These are phyloP conservation scores for Gadus chalcogrammus DNA, from an alignment of 2,113 vertebrate species.

Conservation along the genomic window DNA sequence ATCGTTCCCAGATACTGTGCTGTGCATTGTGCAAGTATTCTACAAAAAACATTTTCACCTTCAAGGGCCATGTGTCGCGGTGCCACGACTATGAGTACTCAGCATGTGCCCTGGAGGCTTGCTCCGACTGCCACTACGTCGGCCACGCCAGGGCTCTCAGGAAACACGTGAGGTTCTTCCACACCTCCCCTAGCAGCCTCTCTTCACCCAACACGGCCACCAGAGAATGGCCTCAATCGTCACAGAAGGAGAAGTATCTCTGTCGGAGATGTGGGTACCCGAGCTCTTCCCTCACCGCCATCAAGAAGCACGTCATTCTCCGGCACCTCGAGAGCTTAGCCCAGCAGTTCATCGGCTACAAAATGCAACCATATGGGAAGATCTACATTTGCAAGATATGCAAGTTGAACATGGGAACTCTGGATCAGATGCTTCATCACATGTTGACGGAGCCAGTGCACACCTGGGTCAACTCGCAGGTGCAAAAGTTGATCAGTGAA, in stretches of 20 bases:
- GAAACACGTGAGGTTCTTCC: slow-evolving; percentile 69
- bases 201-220: slow-evolving; percentile 14
- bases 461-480: slow-evolving; percentile 81
- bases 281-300: slow-evolving; percentile 58
- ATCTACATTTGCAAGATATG: slow-evolving; percentile 91
- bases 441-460: slow-evolving; percentile 85
- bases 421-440: slow-evolving; percentile 90
- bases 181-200: slow-evolving; percentile 16
- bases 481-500: slow-evolving; percentile 82
- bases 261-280: slow-evolving; percentile 66
- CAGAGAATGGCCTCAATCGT: slow-evolving; percentile 21
- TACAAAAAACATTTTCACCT: slow-evolving; percentile 65
- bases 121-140: slow-evolving; percentile 64
- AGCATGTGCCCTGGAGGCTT: slow-evolving; percentile 51
- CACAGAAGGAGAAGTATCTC: slow-evolving; percentile 57
- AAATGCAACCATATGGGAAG: slow-evolving; percentile 43
- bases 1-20: slow-evolving; percentile 67
- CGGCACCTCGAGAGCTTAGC: slow-evolving; percentile 63
- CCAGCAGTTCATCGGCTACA: slow-evolving; percentile 65
- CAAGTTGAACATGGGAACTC: slow-evolving; percentile 74
- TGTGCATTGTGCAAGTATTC: slow-evolving; percentile 71
- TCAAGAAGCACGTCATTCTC: slow-evolving; percentile 75
- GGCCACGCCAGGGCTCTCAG: slow-evolving; percentile 58
- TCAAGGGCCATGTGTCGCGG: slow-evolving; percentile 64
- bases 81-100: slow-evolving; percentile 64